Percentiles rank a stretch among this genome's conserved stretches.
These are phyloP conservation scores for Euphonia xanthogaster DNA, from an alignment of 2,797 vertebrate species.

Conservation along the genomic window DNA sequence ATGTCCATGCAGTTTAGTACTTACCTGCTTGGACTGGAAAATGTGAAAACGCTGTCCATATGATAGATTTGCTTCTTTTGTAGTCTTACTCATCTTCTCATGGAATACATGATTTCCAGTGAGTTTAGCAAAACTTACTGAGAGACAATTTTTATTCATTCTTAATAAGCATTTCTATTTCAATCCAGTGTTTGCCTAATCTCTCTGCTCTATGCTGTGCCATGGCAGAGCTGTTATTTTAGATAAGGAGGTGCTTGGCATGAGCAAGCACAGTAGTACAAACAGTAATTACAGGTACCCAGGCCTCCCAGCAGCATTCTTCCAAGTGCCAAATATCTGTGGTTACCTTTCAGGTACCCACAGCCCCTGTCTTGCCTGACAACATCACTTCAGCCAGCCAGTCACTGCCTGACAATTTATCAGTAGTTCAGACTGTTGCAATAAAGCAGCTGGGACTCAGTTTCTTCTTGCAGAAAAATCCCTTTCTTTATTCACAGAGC, in stretches of 20 bases:
- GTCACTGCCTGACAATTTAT: not conserved
- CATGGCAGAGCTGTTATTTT: not conserved
- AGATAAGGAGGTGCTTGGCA: constrained; percentile 14
- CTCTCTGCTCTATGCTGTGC: not conserved
- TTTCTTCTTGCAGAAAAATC: not conserved
- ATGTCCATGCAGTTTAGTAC: not conserved
- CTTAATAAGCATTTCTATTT: not conserved
- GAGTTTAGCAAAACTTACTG: not conserved
- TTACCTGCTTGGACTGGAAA: not conserved
- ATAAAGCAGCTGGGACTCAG: not conserved
- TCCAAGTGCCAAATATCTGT: not conserved
- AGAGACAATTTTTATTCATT: not conserved
- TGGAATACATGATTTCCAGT: not conserved
- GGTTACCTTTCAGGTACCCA: not conserved
- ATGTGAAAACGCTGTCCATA: not conserved
- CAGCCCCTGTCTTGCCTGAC: not conserved
- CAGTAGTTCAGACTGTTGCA: not conserved
- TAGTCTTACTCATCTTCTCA: not conserved
- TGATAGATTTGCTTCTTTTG: not conserved
- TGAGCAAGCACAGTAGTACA: not conserved
- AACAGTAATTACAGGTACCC: not conserved
- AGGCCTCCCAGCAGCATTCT: not conserved
- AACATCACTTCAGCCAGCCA: not conserved
- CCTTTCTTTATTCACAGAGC: not conserved
- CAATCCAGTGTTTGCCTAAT: not conserved